phyloP scores from a whole-genome alignment of 1,140 invertebrate genomes.

The Popillia japonica region DNA sequence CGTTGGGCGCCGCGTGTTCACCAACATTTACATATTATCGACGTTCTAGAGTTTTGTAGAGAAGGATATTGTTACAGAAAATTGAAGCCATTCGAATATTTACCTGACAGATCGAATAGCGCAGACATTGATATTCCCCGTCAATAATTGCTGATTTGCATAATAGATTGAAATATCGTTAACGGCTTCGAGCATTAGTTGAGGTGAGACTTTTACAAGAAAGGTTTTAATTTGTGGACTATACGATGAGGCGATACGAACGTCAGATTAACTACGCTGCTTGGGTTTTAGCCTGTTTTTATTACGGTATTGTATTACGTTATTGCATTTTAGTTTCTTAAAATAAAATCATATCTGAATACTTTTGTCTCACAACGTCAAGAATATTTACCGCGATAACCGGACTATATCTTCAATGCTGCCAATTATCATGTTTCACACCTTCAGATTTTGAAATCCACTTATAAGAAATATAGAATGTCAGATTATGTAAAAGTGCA shows the following conservation, averaged over 20 bases:
- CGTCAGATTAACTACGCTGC: neutral
- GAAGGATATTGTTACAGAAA: slow-evolving; percentile 32
- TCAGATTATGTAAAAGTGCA: too few species aligned
- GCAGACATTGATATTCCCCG: slow-evolving; percentile 21
- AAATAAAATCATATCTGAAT: too few species aligned
- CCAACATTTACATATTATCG: slow-evolving; percentile 32
- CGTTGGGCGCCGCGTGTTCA: neutral
- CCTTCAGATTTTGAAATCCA: too few species aligned
- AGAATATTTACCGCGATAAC: too few species aligned
- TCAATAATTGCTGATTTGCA: slow-evolving; percentile 30
- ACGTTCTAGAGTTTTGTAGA: slow-evolving; percentile 32
- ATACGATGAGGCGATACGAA: neutral
- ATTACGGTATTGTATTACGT: too few species aligned
- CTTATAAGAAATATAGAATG: too few species aligned
- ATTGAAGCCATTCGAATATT: slow-evolving; percentile 25
- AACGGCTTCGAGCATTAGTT: neutral
- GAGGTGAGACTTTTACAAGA: slow-evolving; percentile 9
- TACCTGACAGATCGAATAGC: slow-evolving; percentile 27
- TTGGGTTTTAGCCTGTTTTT: too few species aligned
- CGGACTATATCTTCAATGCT: too few species aligned
- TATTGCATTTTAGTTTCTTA: too few species aligned
- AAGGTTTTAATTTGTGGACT: slow-evolving; percentile 7
- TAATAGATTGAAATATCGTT: slow-evolving; percentile 29
- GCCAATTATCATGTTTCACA: too few species aligned
- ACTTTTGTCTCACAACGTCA: too few species aligned